These are phyloP conservation scores for Himalopsyche phryganea DNA, from an alignment of 1,140 invertebrate species.

Conservation along the genomic window DNA sequence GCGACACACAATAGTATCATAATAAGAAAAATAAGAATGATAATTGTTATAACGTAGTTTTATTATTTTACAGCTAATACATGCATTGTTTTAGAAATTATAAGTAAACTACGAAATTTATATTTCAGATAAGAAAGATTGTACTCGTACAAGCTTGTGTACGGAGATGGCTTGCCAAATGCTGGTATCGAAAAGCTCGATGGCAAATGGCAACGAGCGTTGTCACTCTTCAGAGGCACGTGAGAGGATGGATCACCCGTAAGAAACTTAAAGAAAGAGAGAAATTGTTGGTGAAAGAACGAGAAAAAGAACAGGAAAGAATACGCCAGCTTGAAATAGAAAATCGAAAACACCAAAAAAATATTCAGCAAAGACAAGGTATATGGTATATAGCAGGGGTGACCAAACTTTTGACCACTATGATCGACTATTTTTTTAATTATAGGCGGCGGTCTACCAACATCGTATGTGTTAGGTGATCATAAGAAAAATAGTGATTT, in stretches of 20 bases:
- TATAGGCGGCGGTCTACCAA: too few species aligned
- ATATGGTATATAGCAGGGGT: too few species aligned
- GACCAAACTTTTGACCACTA: too few species aligned
- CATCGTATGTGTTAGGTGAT: too few species aligned
- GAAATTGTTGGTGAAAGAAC: constrained; percentile 43
- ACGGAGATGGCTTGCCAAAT: constrained; percentile 67
- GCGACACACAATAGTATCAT: too few species aligned
- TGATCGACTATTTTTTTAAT: too few species aligned
- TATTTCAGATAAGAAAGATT: constrained; percentile 62
- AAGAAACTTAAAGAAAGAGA: constrained; percentile 49
- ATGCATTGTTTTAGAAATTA: too few species aligned
- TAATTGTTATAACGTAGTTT: too few species aligned
- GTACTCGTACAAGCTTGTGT: constrained; percentile 68
- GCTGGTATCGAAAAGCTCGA: constrained; percentile 55
- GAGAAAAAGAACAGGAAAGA: constrained; percentile 40
- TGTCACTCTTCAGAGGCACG: constrained; percentile 64
- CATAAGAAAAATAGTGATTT: too few species aligned
- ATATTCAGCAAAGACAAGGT: constrained; percentile 21
- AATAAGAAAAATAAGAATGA: too few species aligned
- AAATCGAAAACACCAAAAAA: constrained; percentile 41
- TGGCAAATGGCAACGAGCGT: constrained; percentile 62
- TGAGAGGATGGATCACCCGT: constrained; percentile 62
- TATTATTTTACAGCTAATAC: too few species aligned
- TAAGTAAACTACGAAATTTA: background rate
- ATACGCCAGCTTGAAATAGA: constrained; percentile 38